Evolutionary conservation across 2,888 invertebrate species (phyloP), one percentile per base, ranked within the genome.

Genomic region (Drosophila hamatofila): DNA sequence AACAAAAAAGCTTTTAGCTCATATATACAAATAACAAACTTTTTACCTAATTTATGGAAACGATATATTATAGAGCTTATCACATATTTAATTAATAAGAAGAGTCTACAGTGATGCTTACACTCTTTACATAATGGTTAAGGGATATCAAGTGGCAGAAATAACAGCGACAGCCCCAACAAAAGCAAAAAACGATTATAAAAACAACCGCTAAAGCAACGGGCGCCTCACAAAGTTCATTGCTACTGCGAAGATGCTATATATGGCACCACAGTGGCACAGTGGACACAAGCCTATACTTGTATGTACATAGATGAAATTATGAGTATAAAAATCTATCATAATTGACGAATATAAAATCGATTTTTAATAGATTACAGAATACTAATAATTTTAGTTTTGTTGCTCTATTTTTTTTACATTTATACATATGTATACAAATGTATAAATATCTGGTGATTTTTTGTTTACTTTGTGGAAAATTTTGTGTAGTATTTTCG

Each of bases 211-310:
- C 51, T 42, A 46, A 12, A 64, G 71, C 67, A 80, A 72, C 61
- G 71, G 57, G 55, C 81, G 68, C 27, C 42, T 35, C 63, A 48
- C 71, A 88, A 70, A 86, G 83, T 83, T 83, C 87, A 86, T 88
- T 83, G 83, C 72, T 66, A 66, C 70, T 58, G 44, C 16, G 14
- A 23, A 57, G 64, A 39, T 46, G 49, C 59, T 44, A 25, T 70
- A 41, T 27, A 42, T 33, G 55, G 35, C 23, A 35, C n/a, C n/a
- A n/a, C n/a, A n/a, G n/a, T n/a, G n/a, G 60, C 58, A 76, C 76
- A 76, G 80, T 76, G 80, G n/a, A n/a, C n/a, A n/a, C n/a, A n/a
- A n/a, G n/a, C n/a, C n/a, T n/a, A n/a, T n/a, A n/a, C n/a, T n/a
- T n/a, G 8, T 27, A 9, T 2, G 3, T n/a, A 18, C 8, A 7